Evolutionary conservation across 2,113 vertebrate species (phyloP).

Genomic region (Melanotaenia duboulayi): DNA sequence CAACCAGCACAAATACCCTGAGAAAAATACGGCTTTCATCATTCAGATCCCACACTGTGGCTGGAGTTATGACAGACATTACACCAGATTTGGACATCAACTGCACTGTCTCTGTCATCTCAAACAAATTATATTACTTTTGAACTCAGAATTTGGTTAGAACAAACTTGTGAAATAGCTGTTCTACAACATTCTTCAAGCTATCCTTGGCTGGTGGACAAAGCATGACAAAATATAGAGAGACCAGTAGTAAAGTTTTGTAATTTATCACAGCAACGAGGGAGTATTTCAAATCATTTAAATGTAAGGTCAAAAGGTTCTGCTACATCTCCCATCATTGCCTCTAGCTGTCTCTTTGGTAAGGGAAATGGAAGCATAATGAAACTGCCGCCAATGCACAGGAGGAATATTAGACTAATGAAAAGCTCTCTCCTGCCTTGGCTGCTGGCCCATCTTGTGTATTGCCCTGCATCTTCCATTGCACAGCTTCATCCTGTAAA

Average conservation of each 20-base stretch:
- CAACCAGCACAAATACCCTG: conserved; percentile 43
- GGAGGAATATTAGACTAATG: conserved; percentile 79
- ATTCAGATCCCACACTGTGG: conserved; percentile 32
- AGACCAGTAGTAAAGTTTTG: conserved; percentile 31
- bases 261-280: conserved; percentile 45
- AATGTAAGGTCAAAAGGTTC: conserved; percentile 57
- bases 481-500: conserved; percentile 49
- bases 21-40: conserved; percentile 48
- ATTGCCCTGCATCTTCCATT: conserved; percentile 45
- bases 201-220: conserved; percentile 24
- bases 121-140: conserved; percentile 36
- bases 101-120: conserved; percentile 15
- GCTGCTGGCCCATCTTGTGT: conserved; percentile 63
- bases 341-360: conserved; percentile 35
- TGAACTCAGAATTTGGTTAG: background rate
- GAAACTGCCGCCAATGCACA: conserved; percentile 69
- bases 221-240: conserved; percentile 20
- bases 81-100: conserved; percentile 21
- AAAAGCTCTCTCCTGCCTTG: conserved; percentile 73
- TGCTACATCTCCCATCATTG: conserved; percentile 35
- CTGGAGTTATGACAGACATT: conserved; percentile 31
- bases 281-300: conserved; percentile 61
- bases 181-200: conserved; percentile 32
- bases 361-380: conserved; percentile 56
- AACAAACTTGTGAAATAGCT: conserved; percentile 19